Percentiles rank a stretch among this genome's conserved stretches.
phyloP scores from a whole-genome alignment of 2,888 invertebrate species.

The Byasa hedistus region DNA sequence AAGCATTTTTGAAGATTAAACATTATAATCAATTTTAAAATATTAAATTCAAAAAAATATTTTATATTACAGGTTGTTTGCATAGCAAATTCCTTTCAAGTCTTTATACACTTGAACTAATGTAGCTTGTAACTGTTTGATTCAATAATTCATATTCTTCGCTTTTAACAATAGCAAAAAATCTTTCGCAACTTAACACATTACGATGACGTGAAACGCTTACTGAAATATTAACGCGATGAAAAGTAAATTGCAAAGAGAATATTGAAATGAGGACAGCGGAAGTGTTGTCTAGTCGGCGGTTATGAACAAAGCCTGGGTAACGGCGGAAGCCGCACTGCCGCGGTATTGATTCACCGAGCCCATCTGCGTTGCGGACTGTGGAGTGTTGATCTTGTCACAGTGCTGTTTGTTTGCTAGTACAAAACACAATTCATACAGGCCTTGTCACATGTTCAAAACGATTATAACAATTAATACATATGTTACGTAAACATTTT shows the following conservation, averaged over 20 bases:
- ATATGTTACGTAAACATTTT: background rate
- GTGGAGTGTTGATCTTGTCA: conserved; percentile 31
- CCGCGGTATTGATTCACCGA: conserved; percentile 48
- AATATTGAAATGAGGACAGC: background rate
- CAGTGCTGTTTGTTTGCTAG: conserved; percentile 25
- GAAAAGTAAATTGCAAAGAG: background rate
- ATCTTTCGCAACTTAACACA: too few species aligned
- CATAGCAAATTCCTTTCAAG: too few species aligned
- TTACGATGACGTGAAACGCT: too few species aligned
- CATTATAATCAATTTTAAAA: too few species aligned
- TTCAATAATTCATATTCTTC: too few species aligned
- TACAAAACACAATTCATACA: conserved; percentile 13
- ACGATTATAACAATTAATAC: background rate
- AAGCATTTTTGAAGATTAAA: too few species aligned
- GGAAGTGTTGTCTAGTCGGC: conserved; percentile 1
- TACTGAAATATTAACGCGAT: background rate
- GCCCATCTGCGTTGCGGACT: conserved; percentile 40
- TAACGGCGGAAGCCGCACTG: conserved; percentile 39
- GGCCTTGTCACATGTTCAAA: conserved; percentile 4
- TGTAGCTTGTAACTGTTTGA: too few species aligned
- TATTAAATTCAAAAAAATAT: too few species aligned
- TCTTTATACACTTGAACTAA: too few species aligned
- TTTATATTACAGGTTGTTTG: too few species aligned
- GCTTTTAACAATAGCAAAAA: too few species aligned
- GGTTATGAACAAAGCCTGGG: conserved; percentile 11